Percentiles rank a stretch among this genome's conserved stretches.
Evolutionary conservation across 2,888 invertebrate genomes (phyloP).

Genomic region (Lasioglossum leucozonium): DNA sequence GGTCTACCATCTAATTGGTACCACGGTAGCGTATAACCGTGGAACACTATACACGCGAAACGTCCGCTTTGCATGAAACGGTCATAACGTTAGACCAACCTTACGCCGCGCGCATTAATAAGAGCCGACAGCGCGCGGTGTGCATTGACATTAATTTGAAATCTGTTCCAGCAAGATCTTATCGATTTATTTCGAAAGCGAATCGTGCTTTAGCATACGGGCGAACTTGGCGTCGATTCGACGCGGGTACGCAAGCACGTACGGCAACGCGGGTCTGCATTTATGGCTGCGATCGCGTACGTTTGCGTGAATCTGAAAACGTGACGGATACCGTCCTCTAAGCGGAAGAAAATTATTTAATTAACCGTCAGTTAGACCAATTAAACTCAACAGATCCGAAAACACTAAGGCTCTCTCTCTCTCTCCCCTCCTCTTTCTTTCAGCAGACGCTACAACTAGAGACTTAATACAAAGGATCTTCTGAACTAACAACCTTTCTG

Average conservation of each 20-base stretch:
- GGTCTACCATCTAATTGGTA: background rate
- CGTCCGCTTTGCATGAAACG: constrained; percentile 46
- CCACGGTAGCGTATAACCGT: background rate
- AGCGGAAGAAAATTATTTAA: background rate
- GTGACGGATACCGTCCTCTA: background rate
- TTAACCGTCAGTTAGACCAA: background rate
- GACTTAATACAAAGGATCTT: background rate
- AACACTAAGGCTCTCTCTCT: background rate
- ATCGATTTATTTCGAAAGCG: constrained; percentile 78
- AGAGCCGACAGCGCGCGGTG: constrained; percentile 66
- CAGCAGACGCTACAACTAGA: background rate
- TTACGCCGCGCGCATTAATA: constrained; percentile 70
- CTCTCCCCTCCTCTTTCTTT: too few relatives aligned
- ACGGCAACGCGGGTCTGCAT: background rate
- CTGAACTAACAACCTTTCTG: background rate
- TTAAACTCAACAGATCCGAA: background rate
- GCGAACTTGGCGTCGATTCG: constrained; percentile 50
- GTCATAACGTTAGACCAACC: constrained; percentile 54
- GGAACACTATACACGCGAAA: constrained; percentile 31
- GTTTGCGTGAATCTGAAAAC: constrained; percentile 5
- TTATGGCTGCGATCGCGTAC: background rate
- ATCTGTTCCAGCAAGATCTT: constrained; percentile 76
- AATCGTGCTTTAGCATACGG: constrained; percentile 60
- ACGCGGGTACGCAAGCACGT: constrained; percentile 28
- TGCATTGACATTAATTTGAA: constrained; percentile 79